Evolutionary conservation across 1,140 invertebrate species (phyloP), one percentile per base, ranked within the genome.

Genomic region (Cyphomyrmex costatus): DNA sequence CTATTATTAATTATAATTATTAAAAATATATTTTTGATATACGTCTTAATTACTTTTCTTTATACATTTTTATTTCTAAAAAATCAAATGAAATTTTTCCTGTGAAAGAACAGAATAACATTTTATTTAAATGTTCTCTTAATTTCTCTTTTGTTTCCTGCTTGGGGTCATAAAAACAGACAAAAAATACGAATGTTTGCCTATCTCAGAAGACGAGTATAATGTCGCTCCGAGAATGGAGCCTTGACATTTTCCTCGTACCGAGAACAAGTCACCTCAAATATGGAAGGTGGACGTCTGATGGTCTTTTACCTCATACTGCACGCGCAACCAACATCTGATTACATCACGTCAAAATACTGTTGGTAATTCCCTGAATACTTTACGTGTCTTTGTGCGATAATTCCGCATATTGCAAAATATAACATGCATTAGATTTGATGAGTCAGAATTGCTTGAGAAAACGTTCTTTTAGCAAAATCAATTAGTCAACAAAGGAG

Each of bases 161-260:
- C 53, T 49, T 24, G 21, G 14, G 49, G 0, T 6, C 16, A 53
- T 10, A 7, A 12, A 46, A 68, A 68, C 12, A 70, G 27, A 42
- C 63, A 8, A 27, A 70, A 53, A 56, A 10, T 12, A 60, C 27
- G 7, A 10, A n/a, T 56, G 49, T 10, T 36, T 53, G 49, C 16
- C 4, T 24, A 42, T 14, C 36, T n/a, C 24, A 60, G 27, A 14
- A 74, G 4, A 83, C 4, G 36, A 73, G 1, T 19, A 73, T 42
- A 42, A 42, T 71, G 27, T 82, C 33, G 49, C 53, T 71, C 3
- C 49, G 16, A 5, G 63, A 46, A 60, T 61, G 36, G n/a, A 83
- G 56, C 79, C 79, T 83, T 83, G 79, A 83, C 79, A 83, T 83
- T 83, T 83, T 83, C 66, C 16, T 58, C 51, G 1, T 74, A 24